Evolutionary conservation across 1,140 invertebrate genomes (phyloP), one percentile per base, ranked within the genome.

Genomic region (Mercenaria mercenaria): DNA sequence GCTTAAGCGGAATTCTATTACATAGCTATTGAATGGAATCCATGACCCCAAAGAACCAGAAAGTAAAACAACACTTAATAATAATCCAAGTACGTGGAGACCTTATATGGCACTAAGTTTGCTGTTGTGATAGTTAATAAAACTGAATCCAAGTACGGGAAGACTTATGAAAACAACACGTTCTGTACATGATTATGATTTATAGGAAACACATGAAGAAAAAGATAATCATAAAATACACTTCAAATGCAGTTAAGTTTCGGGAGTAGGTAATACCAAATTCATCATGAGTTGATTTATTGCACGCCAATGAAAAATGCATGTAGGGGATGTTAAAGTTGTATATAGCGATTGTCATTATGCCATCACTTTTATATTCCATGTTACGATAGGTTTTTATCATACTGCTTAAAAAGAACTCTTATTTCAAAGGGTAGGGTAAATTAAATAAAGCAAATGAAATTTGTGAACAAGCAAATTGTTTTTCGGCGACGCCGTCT

Each of bases 351-450:
- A 32, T 67, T 67, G 61, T 67, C 61, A 67, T 67, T 67, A 32
- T 23, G 13, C 15, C 61, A 67, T 67, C 61, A 67, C n/a, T 67
- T 32, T 67, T 1, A 67, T 3, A 20, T 56, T 56, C 20, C 52
- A 56, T 11, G 15, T 56, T 56, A 56, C 32, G 15, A 11, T 67
- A 11, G 15, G 4, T 67, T 67, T n/a, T 67, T 32, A 13, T 67
- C 3, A 67, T 67, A 67, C 8, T 67, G 32, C n/a, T 67, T 67
- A 67, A 67, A 67, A 11, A 18, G 2, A 4, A 18, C 8, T 67
- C 61, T 23, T 67, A 67, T 67, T 67, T 67, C 61, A 67, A 67
- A 67, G 32, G 61, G 26, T n/a, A n/a, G n/a, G n/a, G n/a, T n/a
- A n/a, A n/a, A n/a, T n/a, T n/a, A n/a, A 26, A 61, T 37, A 23